Evolutionary conservation across 2,888 invertebrate genomes (phyloP), one percentile per base, ranked within the genome.

Genomic region (Dynastes tityus): DNA sequence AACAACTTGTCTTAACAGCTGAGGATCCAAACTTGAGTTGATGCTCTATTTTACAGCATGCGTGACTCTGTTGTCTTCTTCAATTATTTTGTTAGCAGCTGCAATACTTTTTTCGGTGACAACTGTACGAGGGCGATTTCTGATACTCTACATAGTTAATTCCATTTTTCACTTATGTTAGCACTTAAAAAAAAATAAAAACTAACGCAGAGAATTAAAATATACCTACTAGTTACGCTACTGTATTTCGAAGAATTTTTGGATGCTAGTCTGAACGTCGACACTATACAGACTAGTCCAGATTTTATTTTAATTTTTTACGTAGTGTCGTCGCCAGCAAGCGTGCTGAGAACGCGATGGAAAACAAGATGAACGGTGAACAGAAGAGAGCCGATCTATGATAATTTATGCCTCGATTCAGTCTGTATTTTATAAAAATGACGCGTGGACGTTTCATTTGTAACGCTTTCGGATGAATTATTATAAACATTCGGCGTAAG

Each of bases 291-390:
- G 51, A 51, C 22, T 29, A n/a, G 53, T 53, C 53, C 32, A 51
- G 70, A 51, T 70, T 70, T 51, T 70, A 32, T 70, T 70, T 70
- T 53, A 70, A 51, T 70, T 51, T 64, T 70, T 70, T 70, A 29
- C 51, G 40, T 32, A 51, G 65, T 40, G 53, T 70, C 70, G 53
- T 29, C 32, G 70, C 51, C 70, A 70, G 70, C 27, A 32, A 70
- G 53, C 70, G 29, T 70, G 51, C 70, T 70, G 70, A 32, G 70
- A 70, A 53, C 70, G 51, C 53, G 70, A 70, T 70, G 51, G 51
- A 70, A 53, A 53, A 70, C 70, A 70, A 70, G 70, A 70, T 51
- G 27, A 51, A 51, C 70, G 70, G 70, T 53, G 51, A 70, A 70
- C 27, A 8, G 70, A 65, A 8, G 53, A 65, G 65, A 40, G 22